Evolutionary conservation across 2,888 invertebrate genomes (phyloP), one percentile per base, ranked within the genome.

Genomic region (Amiota mariae): DNA sequence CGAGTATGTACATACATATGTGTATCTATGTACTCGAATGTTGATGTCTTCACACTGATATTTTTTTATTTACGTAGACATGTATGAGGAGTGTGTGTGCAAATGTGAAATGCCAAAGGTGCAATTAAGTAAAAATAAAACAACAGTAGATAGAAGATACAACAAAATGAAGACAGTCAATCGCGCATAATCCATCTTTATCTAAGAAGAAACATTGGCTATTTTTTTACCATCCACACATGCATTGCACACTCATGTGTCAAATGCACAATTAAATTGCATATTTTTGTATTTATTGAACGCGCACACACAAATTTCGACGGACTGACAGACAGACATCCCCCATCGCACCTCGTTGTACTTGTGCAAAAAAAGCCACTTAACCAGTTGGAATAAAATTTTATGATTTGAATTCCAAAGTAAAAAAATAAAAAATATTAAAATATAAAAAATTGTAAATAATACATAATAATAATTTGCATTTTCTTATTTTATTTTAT

Each of bases 71-170:
- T 51, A 51, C 12, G 10, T 9, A 59, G 18, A 59, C 24, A 24
- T 24, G 13, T 46, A 64, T 64, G 13, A 47, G 12, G 13, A 47
- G 12, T 66, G n/a, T 46, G 9, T 15, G 6, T 48, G 49, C 49
- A 66, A 12, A 66, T 66, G 49, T 20, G 12, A 78, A 82, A 83
- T 83, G 83, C 81, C 83, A 83, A 83, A 83, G 83, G 85, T 85
- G 82, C 81, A 80, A 85, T 83, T 84, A 83, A 82, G 81, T 74
- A 70, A 77, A 76, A 81, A 81, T 78, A 79, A 81, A 20, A 15
- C 24, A 64, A 15, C n/a, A 8, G 46, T n/a, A 64, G n/a, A 64
- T n/a, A 8, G 9, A 24, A 11, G n/a, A 9, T 13, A n/a, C n/a
- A n/a, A 56, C 56, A 6, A 18, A 56, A 64, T 36, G 46, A 64